A percentile compares a stretch with the other conserved stretches of the same genome.
These are phyloP conservation scores for Drosophila bipectinata DNA, from an alignment of 1,140 invertebrate genomes.

Conservation along the genomic window DNA sequence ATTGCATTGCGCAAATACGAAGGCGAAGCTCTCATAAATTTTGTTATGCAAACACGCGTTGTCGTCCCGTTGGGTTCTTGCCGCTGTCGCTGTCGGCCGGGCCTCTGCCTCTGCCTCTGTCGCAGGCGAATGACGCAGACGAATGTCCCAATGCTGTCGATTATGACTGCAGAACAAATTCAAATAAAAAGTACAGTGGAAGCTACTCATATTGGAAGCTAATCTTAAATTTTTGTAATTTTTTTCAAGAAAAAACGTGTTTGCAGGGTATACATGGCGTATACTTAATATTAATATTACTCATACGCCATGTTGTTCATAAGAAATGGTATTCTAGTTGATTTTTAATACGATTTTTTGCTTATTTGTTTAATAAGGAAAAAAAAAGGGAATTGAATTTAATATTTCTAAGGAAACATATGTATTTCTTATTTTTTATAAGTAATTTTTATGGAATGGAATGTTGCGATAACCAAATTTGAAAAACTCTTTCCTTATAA, in stretches of 20 bases:
- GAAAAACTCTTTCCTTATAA: no score
- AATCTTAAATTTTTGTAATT: background rate
- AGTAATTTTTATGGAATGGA: no score
- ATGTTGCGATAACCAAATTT: no score
- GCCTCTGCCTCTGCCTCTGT: background rate
- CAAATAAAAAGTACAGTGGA: conserved; percentile 15
- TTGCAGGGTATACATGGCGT: background rate
- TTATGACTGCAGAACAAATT: conserved; percentile 28
- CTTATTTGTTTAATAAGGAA: no score
- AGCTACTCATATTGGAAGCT: no score
- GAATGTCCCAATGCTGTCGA: conserved; percentile 54
- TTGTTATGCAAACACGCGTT: conserved; percentile 60
- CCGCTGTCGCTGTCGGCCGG: background rate
- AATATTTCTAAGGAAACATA: no score
- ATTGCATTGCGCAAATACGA: conserved; percentile 69
- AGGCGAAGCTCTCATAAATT: conserved; percentile 47
- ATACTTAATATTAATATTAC: conserved; percentile 3
- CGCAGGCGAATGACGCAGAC: conserved; percentile 67
- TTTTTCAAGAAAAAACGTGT: no score
- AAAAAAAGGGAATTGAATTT: no score
- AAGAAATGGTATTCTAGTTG: background rate
- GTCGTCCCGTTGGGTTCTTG: background rate
- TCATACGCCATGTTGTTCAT: background rate
- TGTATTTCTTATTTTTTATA: no score
- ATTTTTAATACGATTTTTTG: no score